Conservation (phyloP, 2,113 vertebrate species). For the Phainopepla nitens region DNA sequence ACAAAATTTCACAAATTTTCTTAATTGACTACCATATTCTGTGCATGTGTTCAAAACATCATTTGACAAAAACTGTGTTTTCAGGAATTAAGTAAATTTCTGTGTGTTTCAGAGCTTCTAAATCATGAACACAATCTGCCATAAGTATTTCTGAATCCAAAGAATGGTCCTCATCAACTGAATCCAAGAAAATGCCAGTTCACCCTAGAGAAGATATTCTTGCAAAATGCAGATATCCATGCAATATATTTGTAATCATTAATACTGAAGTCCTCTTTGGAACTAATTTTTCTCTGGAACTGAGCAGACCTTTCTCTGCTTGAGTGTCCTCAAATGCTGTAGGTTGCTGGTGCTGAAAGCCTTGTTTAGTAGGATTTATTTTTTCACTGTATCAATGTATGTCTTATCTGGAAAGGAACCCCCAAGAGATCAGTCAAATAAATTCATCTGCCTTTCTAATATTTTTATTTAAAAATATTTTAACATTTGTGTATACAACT, state of each 20-base stretch:
- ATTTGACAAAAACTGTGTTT: neutral
- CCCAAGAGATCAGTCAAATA: neutral
- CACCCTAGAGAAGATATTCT: neutral
- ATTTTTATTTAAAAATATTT: neutral
- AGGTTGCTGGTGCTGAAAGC: neutral
- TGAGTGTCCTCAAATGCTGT: neutral
- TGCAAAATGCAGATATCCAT: neutral
- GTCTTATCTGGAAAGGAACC: neutral
- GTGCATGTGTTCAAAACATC: neutral
- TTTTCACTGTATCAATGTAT: neutral
- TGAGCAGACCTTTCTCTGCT: neutral
- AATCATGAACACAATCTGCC: neutral
- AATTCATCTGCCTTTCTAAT: neutral
- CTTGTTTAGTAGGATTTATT: neutral
- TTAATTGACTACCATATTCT: neutral
- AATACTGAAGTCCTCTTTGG: neutral
- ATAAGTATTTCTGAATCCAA: neutral
- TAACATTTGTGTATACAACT: neutral
- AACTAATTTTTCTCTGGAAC: neutral
- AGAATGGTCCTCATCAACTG: neutral
- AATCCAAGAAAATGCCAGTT: neutral
- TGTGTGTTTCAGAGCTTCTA: neutral
- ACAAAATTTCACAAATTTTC: neutral
- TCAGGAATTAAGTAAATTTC: neutral
- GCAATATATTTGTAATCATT: neutral